Evolutionary conservation across 1,140 invertebrate species (phyloP), one percentile per base, ranked within the genome.

Genomic region (Drosophila pachea): DNA sequence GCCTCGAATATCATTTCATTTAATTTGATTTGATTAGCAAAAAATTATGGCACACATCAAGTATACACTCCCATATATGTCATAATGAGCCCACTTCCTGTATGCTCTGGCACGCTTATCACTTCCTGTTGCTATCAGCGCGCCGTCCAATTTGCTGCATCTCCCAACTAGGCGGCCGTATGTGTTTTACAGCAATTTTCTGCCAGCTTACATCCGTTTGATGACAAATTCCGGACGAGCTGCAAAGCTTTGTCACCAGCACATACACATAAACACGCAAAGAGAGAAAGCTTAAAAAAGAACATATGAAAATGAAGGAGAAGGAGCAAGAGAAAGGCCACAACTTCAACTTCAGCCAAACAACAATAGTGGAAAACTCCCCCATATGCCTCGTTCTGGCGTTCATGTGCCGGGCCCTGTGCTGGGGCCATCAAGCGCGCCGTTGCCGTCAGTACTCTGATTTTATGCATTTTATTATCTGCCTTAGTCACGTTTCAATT

Each of bases 401-500:
- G n/a, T 75, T 72, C 78, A 75, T 76, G 74, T 78, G 72, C 77
- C 78, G 74, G 59, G 52, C 61, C 63, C 63, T 47, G 52, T 74
- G 74, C 75, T 75, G 62, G 52, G 73, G 60, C 75, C 71, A 68
- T 58, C 59, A 64, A 50, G 68, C 73, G 59, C 72, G 55, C 58
- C 43, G 62, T 31, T 50, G 48, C 52, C 81, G 79, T 79, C 66
- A 76, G 81, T 86, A 81, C 74, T 78, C 81, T 86, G 81, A 86
- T 86, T 86, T 86, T 86, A 86, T 86, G 81, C 81, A 84, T 87
- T 87, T 87, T 87, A 87, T 87, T 87, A 86, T 81, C 79, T 78
- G 79, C 76, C 76, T 84, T 83, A 87, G 86, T 88, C 86, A 88
- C 86, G 86, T 88, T 88, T 86, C 86, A 88, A 88, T 88, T 88